Percentiles rank a stretch among this genome's conserved stretches.
These are phyloP conservation scores for Alouatta palliata DNA, from an alignment of 2,113 vertebrate genomes.

Conservation along the genomic window DNA sequence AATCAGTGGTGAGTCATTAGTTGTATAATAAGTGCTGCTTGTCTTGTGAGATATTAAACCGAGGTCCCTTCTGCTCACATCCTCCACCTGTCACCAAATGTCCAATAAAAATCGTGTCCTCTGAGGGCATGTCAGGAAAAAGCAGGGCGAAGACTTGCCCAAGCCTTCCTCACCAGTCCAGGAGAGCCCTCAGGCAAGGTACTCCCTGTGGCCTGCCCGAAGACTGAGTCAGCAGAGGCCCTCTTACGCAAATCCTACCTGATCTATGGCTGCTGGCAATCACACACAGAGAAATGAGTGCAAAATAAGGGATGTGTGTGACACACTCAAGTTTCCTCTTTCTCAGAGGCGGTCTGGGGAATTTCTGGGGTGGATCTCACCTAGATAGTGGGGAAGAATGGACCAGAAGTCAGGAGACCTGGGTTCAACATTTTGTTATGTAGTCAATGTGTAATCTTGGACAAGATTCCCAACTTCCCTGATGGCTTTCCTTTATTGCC, in stretches of 20 bases:
- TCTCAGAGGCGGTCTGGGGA: neutral
- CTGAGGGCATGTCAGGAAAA: neutral
- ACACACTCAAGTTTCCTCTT: neutral
- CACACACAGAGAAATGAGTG: neutral
- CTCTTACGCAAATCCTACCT: neutral
- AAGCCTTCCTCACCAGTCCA: neutral
- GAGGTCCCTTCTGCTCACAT: neutral
- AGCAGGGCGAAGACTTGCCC: neutral
- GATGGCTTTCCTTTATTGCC: neutral
- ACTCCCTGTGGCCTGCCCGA: neutral
- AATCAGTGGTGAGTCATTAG: slow-evolving; percentile 39
- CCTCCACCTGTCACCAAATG: slow-evolving; percentile 35
- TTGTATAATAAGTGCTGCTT: neutral
- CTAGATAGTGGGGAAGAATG: neutral
- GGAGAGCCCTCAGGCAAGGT: neutral
- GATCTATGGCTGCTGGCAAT: neutral
- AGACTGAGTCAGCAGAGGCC: neutral
- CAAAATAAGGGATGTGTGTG: neutral
- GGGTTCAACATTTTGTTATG: neutral
- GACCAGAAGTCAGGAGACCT: neutral
- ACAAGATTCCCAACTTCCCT: neutral
- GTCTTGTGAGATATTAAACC: slow-evolving; percentile 34
- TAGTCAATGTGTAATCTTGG: neutral
- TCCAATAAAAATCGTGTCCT: slow-evolving; percentile 49
- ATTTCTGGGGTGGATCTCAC: neutral